Base-by-base conservation (phyloP, 2,797 vertebrate species). In the Diglossa cyanea region DNA sequence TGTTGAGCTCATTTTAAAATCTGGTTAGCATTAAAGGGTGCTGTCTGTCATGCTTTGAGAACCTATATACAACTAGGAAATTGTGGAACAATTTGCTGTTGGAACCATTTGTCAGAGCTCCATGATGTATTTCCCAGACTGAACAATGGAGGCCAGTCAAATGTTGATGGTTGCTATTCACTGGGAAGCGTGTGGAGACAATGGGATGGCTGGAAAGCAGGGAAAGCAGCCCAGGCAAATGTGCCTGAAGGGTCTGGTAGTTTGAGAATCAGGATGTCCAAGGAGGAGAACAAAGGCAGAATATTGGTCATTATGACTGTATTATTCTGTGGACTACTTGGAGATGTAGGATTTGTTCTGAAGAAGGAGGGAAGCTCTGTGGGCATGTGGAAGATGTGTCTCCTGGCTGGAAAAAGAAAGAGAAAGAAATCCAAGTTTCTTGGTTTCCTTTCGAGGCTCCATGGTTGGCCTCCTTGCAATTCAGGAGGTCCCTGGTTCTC, bases 71-170 rank as follows among this genome's bases (percentile, higher is more conserved):
- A 67, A 4, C 70, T 30, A 66, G 40, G 82, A 91, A 94, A 81
- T 54, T 44, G 65, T 65, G 75, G 65, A 90, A 73, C 54, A 94
- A 88, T 94, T 93, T 87, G 35, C 87, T 83, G 14, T 61, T 80
- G 60, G 79, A 80, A 47, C 81, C 74, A 12, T 93, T 92, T 96
- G 94, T 94, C 94, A 95, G 87, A 66, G 47, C 70, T 78, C 74
- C 44, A 0, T 88, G 90, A 95, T 96, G 73, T 74, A 86, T 93
- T 95, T 95, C 82, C 76, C 73, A 72, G 85, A 10, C 28, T 26
- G 85, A 96, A 95, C 96, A 96, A 96, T 96, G 88, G 68, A 75
- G 50, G 39, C 79, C 70, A 71, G 79, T 80, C 87, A 86, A 44
- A 88, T 72, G 90, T 67, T 67, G 93, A 75, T 90, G 85, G 75